These are phyloP conservation scores for Poeciliopsis occidentalis DNA, from an alignment of 2,113 vertebrate genomes.

Conservation along the genomic window DNA sequence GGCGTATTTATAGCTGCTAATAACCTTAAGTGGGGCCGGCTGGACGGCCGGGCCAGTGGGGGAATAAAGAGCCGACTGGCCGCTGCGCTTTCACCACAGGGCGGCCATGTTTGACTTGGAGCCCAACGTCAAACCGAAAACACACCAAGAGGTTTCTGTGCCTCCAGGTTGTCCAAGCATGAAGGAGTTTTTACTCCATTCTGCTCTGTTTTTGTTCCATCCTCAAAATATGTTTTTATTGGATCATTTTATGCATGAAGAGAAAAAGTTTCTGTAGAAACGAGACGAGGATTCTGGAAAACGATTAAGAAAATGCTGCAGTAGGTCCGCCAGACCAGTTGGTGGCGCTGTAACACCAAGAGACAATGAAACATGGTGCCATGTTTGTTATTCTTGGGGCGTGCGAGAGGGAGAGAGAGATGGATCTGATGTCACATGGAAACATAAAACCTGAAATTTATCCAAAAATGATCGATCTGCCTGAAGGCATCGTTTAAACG, in stretches of 20 bases:
- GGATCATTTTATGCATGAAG: background rate
- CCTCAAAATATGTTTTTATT: background rate
- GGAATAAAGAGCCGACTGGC: constrained; percentile 73
- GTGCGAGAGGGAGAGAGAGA: too few relatives aligned
- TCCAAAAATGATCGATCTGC: too few relatives aligned
- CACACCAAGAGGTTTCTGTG: constrained; percentile 12
- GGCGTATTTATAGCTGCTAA: constrained; percentile 81
- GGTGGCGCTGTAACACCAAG: too few relatives aligned
- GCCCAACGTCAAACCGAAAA: constrained; percentile 28
- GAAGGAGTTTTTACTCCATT: background rate
- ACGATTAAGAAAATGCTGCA: too few relatives aligned
- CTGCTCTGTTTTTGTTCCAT: background rate
- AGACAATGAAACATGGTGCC: too few relatives aligned
- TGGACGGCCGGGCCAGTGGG: constrained; percentile 66
- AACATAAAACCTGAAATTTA: too few relatives aligned
- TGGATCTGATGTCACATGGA: too few relatives aligned
- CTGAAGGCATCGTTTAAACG: too few relatives aligned
- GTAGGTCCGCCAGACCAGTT: too few relatives aligned
- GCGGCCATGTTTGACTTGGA: constrained; percentile 55
- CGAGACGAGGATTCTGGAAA: too few relatives aligned
- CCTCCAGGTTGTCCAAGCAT: background rate
- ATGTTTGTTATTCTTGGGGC: too few relatives aligned
- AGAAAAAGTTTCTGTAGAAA: background rate
- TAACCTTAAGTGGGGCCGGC: constrained; percentile 78
- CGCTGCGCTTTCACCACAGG: constrained; percentile 57